Conservation (phyloP, 2,888 invertebrate species). For the Panzeria rudis region DNA sequence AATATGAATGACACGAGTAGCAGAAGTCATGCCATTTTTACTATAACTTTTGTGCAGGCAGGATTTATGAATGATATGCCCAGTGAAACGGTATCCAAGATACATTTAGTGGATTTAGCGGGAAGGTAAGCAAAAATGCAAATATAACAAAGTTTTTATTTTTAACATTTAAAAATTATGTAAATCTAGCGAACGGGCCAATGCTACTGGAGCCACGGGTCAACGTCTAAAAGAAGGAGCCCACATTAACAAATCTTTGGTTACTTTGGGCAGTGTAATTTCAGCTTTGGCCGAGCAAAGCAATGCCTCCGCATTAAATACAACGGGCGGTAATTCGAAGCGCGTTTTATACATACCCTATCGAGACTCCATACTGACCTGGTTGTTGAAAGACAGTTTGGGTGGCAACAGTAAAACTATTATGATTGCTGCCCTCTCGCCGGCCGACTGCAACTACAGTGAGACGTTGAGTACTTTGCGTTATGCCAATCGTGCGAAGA, state of each 20-base stretch:
- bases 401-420: conserved; percentile 96
- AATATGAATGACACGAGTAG: conserved; percentile 97
- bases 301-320: conserved; percentile 84
- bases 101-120: conserved; percentile 94
- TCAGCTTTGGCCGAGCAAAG: conserved; percentile 90
- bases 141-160: background rate
- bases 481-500: conserved; percentile 95
- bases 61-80: conserved; percentile 94
- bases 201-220: conserved; percentile 95
- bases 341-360: conserved; percentile 91
- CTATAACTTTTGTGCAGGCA: conserved; percentile 94
- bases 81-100: conserved; percentile 94
- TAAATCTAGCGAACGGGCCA: conserved; percentile 90
- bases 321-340: conserved; percentile 75
- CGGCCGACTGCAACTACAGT: conserved; percentile 93
- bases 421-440: conserved; percentile 93
- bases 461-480: conserved; percentile 93
- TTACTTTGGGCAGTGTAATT: conserved; percentile 94
- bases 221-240: conserved; percentile 95
- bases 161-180: conserved; percentile 37
- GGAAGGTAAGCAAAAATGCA: conserved; percentile 87
- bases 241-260: conserved; percentile 95
- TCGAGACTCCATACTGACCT: conserved; percentile 93
- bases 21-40: conserved; percentile 95
- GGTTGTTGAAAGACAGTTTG: conserved; percentile 93